These are phyloP conservation scores for Ericerus pela DNA, from an alignment of 1,140 invertebrate species.

Conservation along the genomic window DNA sequence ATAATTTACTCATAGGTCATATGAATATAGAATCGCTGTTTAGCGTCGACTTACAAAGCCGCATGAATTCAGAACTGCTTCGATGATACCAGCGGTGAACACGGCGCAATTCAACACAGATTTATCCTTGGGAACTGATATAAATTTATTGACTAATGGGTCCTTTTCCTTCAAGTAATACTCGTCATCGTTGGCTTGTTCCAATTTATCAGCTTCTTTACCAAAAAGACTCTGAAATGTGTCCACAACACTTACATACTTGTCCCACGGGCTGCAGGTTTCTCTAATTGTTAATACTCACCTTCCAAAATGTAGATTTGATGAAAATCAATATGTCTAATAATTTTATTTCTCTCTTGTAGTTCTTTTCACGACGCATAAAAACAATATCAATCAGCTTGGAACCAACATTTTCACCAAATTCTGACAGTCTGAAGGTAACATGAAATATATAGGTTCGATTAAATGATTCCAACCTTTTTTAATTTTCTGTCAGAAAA, in stretches of 20 bases:
- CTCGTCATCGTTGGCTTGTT: conserved; percentile 97
- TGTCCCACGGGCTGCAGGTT: background rate
- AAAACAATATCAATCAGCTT: conserved; percentile 87
- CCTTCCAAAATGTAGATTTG: conserved; percentile 94
- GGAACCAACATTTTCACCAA: conserved; percentile 88
- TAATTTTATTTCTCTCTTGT: conserved; percentile 89
- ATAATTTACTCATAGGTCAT: background rate
- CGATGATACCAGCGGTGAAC: conserved; percentile 94
- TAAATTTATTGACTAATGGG: conserved; percentile 89
- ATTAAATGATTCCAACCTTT: background rate
- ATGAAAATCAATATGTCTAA: conserved; percentile 91
- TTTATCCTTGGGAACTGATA: conserved; percentile 96
- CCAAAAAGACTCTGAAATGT: conserved; percentile 75
- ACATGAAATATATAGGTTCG: background rate
- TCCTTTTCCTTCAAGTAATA: conserved; percentile 99
- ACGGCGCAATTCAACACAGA: conserved; percentile 94
- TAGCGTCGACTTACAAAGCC: conserved; percentile 72
- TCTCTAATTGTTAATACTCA: conserved; percentile 28
- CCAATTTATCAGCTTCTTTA: conserved; percentile 94
- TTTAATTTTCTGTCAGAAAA: too few relatives aligned
- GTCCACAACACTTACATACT: conserved; percentile 7
- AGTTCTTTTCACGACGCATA: conserved; percentile 77
- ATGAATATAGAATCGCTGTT: background rate
- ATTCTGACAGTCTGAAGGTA: conserved; percentile 61
- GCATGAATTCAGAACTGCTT: conserved; percentile 83